phyloP scores from a whole-genome alignment of 2,113 vertebrate genomes.

The Tiliqua scincoides region DNA sequence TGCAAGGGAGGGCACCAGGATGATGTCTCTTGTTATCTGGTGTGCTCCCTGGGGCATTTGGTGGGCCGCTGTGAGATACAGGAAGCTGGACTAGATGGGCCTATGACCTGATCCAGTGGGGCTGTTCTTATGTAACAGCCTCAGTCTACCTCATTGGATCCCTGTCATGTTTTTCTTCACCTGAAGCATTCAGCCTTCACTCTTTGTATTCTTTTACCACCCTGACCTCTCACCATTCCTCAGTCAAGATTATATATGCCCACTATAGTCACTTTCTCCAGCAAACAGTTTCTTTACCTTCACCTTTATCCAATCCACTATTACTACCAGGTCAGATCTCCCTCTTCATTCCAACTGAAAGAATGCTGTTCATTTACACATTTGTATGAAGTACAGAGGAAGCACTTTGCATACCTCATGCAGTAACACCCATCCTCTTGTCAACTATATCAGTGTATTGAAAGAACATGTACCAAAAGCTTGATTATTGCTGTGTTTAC shows the following conservation, averaged over 20 bases:
- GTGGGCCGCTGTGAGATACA: too few species aligned
- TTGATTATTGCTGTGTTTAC: not conserved
- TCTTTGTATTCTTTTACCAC: not conserved
- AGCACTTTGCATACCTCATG: not conserved
- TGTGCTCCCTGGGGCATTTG: too few species aligned
- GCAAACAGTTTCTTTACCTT: not conserved
- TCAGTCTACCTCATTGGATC: not conserved
- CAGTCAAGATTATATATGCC: not conserved
- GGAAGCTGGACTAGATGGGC: too few species aligned
- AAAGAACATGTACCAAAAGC: not conserved
- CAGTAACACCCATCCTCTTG: not conserved
- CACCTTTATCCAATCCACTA: not conserved
- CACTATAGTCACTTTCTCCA: not conserved
- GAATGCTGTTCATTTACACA: not conserved
- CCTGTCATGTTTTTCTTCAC: not conserved
- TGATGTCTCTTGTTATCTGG: too few species aligned
- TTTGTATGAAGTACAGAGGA: not conserved
- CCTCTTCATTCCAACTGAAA: not conserved
- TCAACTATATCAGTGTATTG: not conserved
- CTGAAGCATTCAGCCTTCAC: not conserved
- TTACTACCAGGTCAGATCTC: not conserved
- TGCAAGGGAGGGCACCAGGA: too few species aligned
- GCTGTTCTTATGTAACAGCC: too few species aligned
- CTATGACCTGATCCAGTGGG: too few species aligned
- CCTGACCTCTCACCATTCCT: not conserved